These are phyloP conservation scores for Lycia hirtaria DNA, from an alignment of 2,888 invertebrate genomes.

Conservation along the genomic window DNA sequence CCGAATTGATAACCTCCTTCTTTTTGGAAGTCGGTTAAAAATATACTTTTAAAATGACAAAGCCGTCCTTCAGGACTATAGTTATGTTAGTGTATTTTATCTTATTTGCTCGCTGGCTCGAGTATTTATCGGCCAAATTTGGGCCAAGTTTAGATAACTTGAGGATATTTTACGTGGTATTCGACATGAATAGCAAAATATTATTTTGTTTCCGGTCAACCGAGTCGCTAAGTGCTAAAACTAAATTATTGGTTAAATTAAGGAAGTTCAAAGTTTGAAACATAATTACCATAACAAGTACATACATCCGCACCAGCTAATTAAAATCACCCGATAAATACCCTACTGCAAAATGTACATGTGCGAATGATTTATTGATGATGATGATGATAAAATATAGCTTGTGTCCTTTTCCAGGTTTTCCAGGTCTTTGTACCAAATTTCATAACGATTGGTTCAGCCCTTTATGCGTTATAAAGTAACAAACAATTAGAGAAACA, in stretches of 20 bases:
- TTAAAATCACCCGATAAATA: too few species aligned
- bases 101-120: constrained; percentile 17
- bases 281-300: background rate
- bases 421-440: too few species aligned
- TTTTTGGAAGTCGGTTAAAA: too few species aligned
- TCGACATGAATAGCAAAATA: background rate
- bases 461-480: too few species aligned
- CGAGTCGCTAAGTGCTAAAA: background rate
- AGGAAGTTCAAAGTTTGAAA: background rate
- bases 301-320: too few species aligned
- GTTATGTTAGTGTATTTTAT: constrained; percentile 7
- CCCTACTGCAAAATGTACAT: too few species aligned
- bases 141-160: constrained; percentile 32
- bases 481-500: too few species aligned
- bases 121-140: constrained; percentile 21
- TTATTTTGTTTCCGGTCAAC: constrained; percentile 8
- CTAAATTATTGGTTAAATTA: background rate
- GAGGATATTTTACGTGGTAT: background rate
- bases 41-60: background rate
- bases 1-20: too few species aligned
- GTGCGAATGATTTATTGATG: too few species aligned
- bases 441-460: too few species aligned
- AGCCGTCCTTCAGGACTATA: constrained; percentile 1
- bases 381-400: too few species aligned
- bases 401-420: too few species aligned